phyloP scores from a whole-genome alignment of 2,888 invertebrate genomes.

The Anticlea derivata region DNA sequence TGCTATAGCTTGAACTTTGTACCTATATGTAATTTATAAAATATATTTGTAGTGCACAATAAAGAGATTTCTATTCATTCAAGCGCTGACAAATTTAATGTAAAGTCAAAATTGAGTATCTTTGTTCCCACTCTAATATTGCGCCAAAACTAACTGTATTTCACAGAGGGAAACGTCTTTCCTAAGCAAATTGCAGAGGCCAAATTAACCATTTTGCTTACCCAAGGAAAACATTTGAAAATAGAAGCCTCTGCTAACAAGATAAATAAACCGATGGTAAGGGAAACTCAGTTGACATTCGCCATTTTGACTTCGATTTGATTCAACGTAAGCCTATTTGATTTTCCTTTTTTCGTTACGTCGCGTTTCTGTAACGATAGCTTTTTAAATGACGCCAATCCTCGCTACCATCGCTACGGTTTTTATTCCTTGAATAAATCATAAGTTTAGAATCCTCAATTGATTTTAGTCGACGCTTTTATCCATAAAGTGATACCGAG shows the following conservation, averaged over 20 bases:
- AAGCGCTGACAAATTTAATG: too few relatives aligned
- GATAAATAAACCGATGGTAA: conserved; percentile 25
- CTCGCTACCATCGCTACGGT: conserved; percentile 12
- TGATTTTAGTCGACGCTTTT: conserved; percentile 25
- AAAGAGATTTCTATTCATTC: too few relatives aligned
- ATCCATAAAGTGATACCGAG: conserved; percentile 17
- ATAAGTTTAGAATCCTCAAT: conserved; percentile 23
- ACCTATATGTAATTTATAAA: too few relatives aligned
- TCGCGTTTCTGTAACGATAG: conserved; percentile 32
- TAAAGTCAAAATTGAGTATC: too few relatives aligned
- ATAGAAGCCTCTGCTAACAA: conserved; percentile 20
- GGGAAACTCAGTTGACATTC: conserved; percentile 31
- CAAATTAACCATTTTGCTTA: conserved; percentile 28
- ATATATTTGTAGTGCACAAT: too few relatives aligned
- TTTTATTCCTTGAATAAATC: conserved; percentile 27
- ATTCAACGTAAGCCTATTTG: conserved; percentile 38
- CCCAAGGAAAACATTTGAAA: conserved; percentile 24
- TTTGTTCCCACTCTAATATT: too few relatives aligned
- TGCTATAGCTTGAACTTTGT: too few relatives aligned
- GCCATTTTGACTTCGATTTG: conserved; percentile 36
- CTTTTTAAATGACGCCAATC: conserved; percentile 35
- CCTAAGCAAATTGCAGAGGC: conserved; percentile 9
- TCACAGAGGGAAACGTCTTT: conserved; percentile 1
- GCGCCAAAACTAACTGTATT: background rate
- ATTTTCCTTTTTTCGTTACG: conserved; percentile 33